Evolutionary conservation across 2,888 invertebrate genomes (phyloP), one percentile per base, ranked within the genome.

Genomic region (Scaptomyza reducta): DNA sequence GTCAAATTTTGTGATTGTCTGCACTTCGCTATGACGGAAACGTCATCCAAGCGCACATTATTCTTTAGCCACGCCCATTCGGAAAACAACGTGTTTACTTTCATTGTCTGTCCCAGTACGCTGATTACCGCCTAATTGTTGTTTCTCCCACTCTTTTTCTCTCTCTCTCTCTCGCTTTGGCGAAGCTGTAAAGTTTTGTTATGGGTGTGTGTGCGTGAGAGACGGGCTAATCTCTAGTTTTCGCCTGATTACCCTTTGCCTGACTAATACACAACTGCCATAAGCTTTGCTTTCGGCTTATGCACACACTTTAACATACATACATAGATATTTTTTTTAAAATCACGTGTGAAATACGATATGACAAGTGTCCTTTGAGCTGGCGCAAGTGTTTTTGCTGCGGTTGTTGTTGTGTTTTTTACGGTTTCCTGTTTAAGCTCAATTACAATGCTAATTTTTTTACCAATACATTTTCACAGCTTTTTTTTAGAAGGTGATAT

Each of bases 391-490:
- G 77, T 77, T 62, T 74, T 45, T 42, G 55, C 5, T 22, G 44
- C 55, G 51, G 31, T 31, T 58, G 55, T 69, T 67, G 71, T 74
- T 74, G 74, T 77, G 54, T 91, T 91, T 91, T 91, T 91, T 91
- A 90, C 86, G 91, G 91, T 90, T 92, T 91, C 92, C 92, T 90
- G 83, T 90, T 40, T 87, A 70, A 90, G 90, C 90, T 91, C 92
- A 89, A 88, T 91, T 92, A 89, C 91, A 91, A 80, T 86, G 79
- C 66, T 76, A 70, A 77, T 70, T 74, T 79, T 75, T 73, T 79
- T 75, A 56, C 51, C 65, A 45, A 49, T 64, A 58, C 71, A 74
- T 75, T 71, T 59, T 74, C 38, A 45, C 56, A 67, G 75, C 61
- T 71, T 72, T 68, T 47, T 44, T 54, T n/a, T 54, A 29, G 13